A percentile compares a stretch with the other conserved stretches of the same genome.
Conservation (phyloP, 2,888 invertebrate species). For the Morpho deidamia region DNA sequence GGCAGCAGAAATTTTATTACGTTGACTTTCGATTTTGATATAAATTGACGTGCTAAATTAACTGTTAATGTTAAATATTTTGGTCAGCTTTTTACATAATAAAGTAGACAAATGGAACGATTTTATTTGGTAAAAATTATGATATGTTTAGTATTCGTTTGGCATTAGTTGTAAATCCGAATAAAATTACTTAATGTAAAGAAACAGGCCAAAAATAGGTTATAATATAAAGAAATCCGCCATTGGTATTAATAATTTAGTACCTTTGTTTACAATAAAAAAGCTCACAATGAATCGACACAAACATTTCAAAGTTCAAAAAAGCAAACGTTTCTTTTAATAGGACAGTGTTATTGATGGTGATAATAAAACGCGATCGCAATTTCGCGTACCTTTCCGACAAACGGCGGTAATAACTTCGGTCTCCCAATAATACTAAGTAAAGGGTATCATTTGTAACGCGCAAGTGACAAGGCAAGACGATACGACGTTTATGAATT, state of each 20-base stretch:
- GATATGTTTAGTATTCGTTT: too few relatives aligned
- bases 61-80: background rate
- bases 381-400: constrained; percentile 15
- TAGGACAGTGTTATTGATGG: constrained; percentile 5
- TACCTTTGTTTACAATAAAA: too few relatives aligned
- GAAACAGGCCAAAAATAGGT: too few relatives aligned
- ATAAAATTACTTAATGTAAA: too few relatives aligned
- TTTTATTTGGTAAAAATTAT: too few relatives aligned
- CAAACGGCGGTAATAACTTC: constrained; percentile 34
- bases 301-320: background rate
- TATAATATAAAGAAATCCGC: too few relatives aligned
- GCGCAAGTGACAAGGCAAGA: constrained; percentile 28
- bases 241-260: too few relatives aligned
- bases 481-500: constrained; percentile 33
- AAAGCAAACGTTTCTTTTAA: background rate
- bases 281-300: too few relatives aligned
- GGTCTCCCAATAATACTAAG: constrained; percentile 41
- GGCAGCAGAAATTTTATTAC: constrained; percentile 18
- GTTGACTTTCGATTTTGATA: constrained; percentile 16
- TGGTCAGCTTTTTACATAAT: too few relatives aligned
- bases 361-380: constrained; percentile 15
- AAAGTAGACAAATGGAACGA: too few relatives aligned
- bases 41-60: constrained; percentile 1
- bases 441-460: constrained; percentile 47
- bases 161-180: too few relatives aligned